Conservation (phyloP, 2,888 invertebrate species). For the Aporophyla lueneburgensis region DNA sequence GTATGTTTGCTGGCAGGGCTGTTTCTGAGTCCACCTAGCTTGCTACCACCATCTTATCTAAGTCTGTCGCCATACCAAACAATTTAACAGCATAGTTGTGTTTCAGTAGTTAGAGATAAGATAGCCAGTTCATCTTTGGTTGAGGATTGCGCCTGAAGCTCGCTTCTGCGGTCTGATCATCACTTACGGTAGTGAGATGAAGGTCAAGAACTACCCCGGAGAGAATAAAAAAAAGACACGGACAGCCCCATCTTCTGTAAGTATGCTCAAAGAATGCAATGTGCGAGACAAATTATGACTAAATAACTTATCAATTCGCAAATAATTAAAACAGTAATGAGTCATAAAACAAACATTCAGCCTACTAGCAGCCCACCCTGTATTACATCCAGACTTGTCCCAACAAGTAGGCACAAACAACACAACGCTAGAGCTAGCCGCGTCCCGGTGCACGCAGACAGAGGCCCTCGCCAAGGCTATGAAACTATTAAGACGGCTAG, state of each 20-base stretch:
- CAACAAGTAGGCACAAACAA: conserved; percentile 34
- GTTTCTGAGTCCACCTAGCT: background rate
- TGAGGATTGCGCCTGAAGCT: too few species aligned
- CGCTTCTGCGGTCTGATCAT: background rate
- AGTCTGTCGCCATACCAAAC: background rate
- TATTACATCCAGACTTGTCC: conserved; percentile 35
- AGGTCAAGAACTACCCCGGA: too few species aligned
- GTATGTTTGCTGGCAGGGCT: background rate
- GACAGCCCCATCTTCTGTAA: too few species aligned
- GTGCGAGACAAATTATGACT: background rate
- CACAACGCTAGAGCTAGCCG: background rate
- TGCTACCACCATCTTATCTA: background rate
- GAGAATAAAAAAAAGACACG: too few species aligned
- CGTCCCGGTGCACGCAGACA: conserved; percentile 21
- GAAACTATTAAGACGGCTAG: conserved; percentile 52
- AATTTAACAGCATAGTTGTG: background rate
- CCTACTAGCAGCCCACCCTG: conserved; percentile 9
- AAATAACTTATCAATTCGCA: background rate
- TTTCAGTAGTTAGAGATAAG: background rate
- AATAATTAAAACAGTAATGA: background rate
- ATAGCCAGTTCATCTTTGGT: background rate
- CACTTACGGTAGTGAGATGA: background rate
- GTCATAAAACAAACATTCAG: background rate
- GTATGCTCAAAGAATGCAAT: too few species aligned
- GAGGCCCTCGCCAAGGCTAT: conserved; percentile 36